phyloP scores from a whole-genome alignment of 2,113 vertebrate genomes.

The Lasiurus cinereus region DNA sequence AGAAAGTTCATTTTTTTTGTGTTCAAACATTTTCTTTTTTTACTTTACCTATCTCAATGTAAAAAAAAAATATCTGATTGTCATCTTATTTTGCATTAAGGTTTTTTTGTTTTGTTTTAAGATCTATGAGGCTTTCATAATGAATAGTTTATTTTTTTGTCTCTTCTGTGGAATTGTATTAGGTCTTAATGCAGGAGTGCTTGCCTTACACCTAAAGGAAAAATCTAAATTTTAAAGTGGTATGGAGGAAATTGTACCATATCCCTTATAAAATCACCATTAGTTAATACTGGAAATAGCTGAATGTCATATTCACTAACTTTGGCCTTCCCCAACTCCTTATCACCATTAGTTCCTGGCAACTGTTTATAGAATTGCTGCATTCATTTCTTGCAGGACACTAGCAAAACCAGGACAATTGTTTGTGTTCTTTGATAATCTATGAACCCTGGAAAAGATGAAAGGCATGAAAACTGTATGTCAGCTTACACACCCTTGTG shows the following conservation, averaged over 20 bases:
- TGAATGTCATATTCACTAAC: neutral
- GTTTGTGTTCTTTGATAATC: neutral
- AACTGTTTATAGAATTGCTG: neutral
- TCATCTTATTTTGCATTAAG: neutral
- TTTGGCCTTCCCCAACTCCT: neutral
- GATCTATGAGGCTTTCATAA: neutral
- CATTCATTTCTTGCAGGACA: neutral
- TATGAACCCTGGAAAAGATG: constrained; percentile 31
- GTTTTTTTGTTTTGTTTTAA: neutral
- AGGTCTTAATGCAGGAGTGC: neutral
- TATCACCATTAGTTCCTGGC: neutral
- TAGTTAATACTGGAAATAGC: neutral
- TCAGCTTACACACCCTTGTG: neutral
- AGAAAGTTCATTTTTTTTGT: neutral
- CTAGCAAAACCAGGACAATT: neutral
- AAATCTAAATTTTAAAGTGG: neutral
- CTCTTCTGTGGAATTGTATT: neutral
- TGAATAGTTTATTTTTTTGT: neutral
- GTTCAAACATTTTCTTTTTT: neutral
- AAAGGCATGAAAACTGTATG: neutral
- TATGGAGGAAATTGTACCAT: neutral
- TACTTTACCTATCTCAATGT: neutral
- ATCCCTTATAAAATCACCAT: neutral
- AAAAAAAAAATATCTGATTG: neutral
- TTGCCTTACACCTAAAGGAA: neutral